Evolutionary conservation across 2,113 vertebrate genomes (phyloP), one percentile per base, ranked within the genome.

Genomic region (Sturnus vulgaris): DNA sequence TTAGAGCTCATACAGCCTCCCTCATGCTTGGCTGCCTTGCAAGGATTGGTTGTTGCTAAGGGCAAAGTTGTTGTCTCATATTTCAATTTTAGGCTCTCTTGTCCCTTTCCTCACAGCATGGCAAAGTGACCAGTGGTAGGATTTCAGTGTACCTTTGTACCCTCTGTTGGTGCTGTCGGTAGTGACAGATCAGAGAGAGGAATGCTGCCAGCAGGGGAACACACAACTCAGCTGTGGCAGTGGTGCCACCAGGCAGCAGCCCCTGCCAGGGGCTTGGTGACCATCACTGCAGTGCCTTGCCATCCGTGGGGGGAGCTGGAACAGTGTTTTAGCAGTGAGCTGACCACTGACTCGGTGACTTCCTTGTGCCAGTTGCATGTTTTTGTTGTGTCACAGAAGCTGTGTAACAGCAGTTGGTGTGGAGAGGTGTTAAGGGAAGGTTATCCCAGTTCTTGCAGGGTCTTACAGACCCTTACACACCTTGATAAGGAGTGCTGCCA

Each of bases 181-280:
- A 64, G 40, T 15, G 42, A 14, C 50, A 46, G 89, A 12, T 21
- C 25, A 30, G 56, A 68, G 70, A 11, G 37, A 37, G 73, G 12
- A 82, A 40, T 1, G 0, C 8, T 59, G 72, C 50, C 53, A 55
- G 39, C 78, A 44, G 70, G 5, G 17, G 37, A 66, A 15, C 53
- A 5, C n/a, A 27, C 39, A 40, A 0, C 15, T 39, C 4, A 22
- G 31, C 33, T 3, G 3, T 0, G 2, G 40, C 55, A 72, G 24
- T 0, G 12, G 11, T 27, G 27, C 7, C 23, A 4, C 7, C 2
- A 2, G 39, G 71, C 40, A 24, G 56, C 53, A 56, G 76, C 61
- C 44, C 57, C 53, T 44, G 35, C 65, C 37, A 2, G 28, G 52
- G 42, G 11, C 57, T 33, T 40, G 27, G 61, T 4, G 28, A n/a